Conservation (phyloP, 2,113 vertebrate genomes). For the Sardina pilchardus region DNA sequence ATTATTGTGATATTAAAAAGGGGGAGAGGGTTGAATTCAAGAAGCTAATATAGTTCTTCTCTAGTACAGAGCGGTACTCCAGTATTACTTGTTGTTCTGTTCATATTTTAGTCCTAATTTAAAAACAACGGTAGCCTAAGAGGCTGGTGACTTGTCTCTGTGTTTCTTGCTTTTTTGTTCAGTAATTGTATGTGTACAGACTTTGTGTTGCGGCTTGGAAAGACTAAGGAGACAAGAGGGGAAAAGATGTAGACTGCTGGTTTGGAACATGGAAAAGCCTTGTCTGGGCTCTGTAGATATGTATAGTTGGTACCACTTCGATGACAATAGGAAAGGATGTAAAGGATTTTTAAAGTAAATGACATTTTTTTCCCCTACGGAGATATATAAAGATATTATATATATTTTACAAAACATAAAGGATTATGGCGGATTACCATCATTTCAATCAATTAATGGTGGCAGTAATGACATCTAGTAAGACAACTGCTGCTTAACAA, state of each 20-base stretch:
- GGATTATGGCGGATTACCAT: conserved; percentile 63
- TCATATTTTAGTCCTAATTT: conserved; percentile 97
- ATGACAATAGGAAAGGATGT: conserved; percentile 69
- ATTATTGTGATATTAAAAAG: conserved; percentile 71
- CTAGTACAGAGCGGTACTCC: conserved; percentile 89
- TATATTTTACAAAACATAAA: conserved; percentile 71
- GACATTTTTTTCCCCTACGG: conserved; percentile 69
- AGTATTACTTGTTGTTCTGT: conserved; percentile 93
- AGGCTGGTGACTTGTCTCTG: conserved; percentile 86
- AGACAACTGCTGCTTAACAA: conserved; percentile 71
- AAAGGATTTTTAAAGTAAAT: conserved; percentile 66
- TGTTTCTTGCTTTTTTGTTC: conserved; percentile 70
- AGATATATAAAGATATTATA: conserved; percentile 69
- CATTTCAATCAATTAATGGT: conserved; percentile 63
- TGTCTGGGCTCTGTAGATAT: conserved; percentile 85
- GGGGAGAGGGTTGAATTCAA: conserved; percentile 78
- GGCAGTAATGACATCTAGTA: conserved; percentile 70
- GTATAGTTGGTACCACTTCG: conserved; percentile 64
- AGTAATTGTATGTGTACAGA: conserved; percentile 79
- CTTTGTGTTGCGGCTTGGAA: conserved; percentile 72
- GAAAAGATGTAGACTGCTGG: conserved; percentile 48
- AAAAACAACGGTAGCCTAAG: conserved; percentile 82
- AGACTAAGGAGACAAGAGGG: conserved; percentile 67
- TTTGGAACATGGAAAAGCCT: conserved; percentile 81
- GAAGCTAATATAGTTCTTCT: conserved; percentile 92